Evolutionary conservation across 2,888 invertebrate species (phyloP), one percentile per base, ranked within the genome.

Genomic region (Limnephilus rhombicus): DNA sequence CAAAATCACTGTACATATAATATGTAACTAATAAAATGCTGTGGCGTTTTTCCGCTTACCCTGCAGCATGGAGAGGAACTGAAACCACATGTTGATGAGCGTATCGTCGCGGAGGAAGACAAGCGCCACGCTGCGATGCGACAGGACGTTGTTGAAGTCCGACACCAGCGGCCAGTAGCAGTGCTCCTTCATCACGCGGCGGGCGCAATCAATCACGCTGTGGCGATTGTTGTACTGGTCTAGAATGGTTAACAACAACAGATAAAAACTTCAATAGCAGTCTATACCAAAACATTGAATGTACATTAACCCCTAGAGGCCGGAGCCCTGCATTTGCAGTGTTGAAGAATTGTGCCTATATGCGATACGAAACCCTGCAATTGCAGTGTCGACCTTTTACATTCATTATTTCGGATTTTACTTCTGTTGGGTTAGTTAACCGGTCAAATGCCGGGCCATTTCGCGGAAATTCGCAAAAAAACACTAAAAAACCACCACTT

Each of bases 121-220:
- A 94, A 98, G 95, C 29, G 99, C 99, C 5, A 99, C 98, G 29
- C 98, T 98, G 94, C 98, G 97, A 95, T 99, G 99, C 0, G 99
- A 98, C 29, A 99, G 96, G 90, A 99, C 98, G 95, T 99, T 99
- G 95, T 99, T 99, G 94, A 99, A 97, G 96, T 99, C 99, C 0
- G 99, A 99, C 80, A 99, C 99, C 12, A 99, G 96, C 0, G 99
- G 99, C 99, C 99, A 99, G 95, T 99, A 99, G 95, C 99, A 99
- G 95, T 99, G 99, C 95, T 99, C 98, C 96, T 99, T 99, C 99
- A 99, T 99, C 37, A 99, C 98, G 92, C 98, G 97, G 94, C 98
- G 97, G 24, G 98, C 98, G 95, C 99, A 99, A 95, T 99, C 99
- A 89, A 99, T 99, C 37, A 99, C 99, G 94, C 97, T 97, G 95